Base-by-base conservation (phyloP, 2,888 invertebrate species). In the Adineta ricciae region DNA sequence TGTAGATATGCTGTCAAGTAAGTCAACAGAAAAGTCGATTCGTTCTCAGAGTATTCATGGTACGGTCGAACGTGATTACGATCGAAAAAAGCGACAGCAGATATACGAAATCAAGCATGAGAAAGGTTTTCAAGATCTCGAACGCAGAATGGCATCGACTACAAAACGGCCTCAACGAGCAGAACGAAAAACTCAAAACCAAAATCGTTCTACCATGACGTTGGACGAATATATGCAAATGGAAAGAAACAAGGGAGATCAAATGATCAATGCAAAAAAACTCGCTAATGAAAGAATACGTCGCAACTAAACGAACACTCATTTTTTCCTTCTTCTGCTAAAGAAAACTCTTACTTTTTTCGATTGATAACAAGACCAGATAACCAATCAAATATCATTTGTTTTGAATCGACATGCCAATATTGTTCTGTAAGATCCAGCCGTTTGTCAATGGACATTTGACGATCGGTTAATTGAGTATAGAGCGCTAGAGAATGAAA, bases 341-440 rank as follows among this genome's bases (percentile, higher is more conserved):
- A 5, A 46, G 5, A 46, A 46, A 46, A 56, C 16, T 73, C 72
- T 38, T 73, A 73, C 73, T 73, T 73, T 73, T 73, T 73, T 32
- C 38, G 36, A 73, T 73, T 73, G 14, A 73, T 73, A 38, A 73
- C 16, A 38, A 73, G 38, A 73, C 73, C 73, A 19, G 73, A 38
- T 73, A 73, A 73, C 73, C 73, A 73, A 73, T 73, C 73, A 38
- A 73, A 73, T 73, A 73, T 38, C 73, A 73, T 73, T 38, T 73
- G 73, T 73, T 73, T 73, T 73, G 36, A 38, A 38, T 73, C 73
- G 4, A 4, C 19, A 38, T 4, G 9, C 73, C 73, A 73, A 73
- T 38, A 32, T 73, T 36, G 38, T 36, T 38, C 36, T 4, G 36
- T 21, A 24, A 73, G 21, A 38, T 73, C 73, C 38, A 73, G 38